Evolutionary conservation across 1,140 invertebrate genomes (phyloP).

Genomic region (Venustaconcha ellipsiformis): DNA sequence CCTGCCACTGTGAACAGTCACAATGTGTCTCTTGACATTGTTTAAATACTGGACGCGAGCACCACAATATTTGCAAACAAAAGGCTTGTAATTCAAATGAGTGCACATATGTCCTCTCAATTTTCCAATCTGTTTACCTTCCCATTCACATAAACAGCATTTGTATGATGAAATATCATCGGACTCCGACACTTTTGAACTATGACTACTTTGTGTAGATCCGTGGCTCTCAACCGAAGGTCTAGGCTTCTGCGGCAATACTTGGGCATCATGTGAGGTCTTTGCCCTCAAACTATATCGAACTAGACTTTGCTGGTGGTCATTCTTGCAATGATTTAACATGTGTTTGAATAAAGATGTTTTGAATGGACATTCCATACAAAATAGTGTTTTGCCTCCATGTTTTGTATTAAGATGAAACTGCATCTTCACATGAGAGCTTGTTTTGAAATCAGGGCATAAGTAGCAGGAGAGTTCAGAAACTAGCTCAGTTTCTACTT

Average conservation of each 20-base stretch:
- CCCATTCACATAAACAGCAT: slow-evolving; percentile 18
- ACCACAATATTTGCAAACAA: slow-evolving; percentile 18
- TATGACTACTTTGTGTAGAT: not conserved
- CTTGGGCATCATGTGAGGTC: not conserved
- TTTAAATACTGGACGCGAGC: not conserved
- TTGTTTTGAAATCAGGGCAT: too few species aligned
- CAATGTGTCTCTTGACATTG: slow-evolving; percentile 3
- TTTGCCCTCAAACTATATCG: not conserved
- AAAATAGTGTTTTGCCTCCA: slow-evolving; percentile 9
- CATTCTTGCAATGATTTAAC: slow-evolving; percentile 27
- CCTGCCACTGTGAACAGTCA: slow-evolving; percentile 4
- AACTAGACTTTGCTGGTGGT: slow-evolving; percentile 6
- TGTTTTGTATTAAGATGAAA: slow-evolving; percentile 27
- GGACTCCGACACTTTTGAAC: not conserved
- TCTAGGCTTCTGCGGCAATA: not conserved
- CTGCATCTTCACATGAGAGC: slow-evolving; percentile 12
- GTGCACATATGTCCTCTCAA: slow-evolving; percentile 12
- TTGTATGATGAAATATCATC: not conserved
- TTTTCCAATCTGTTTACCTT: not conserved
- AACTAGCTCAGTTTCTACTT: too few species aligned
- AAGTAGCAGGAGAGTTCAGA: too few species aligned
- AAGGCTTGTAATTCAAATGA: slow-evolving; percentile 29
- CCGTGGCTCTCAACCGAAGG: not conserved
- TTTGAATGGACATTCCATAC: slow-evolving; percentile 19
- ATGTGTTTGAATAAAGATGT: slow-evolving; percentile 22